Percentiles rank a stretch among this genome's conserved stretches.
Conservation (phyloP, 2,113 vertebrate species). For the Malurus melanocephalus region DNA sequence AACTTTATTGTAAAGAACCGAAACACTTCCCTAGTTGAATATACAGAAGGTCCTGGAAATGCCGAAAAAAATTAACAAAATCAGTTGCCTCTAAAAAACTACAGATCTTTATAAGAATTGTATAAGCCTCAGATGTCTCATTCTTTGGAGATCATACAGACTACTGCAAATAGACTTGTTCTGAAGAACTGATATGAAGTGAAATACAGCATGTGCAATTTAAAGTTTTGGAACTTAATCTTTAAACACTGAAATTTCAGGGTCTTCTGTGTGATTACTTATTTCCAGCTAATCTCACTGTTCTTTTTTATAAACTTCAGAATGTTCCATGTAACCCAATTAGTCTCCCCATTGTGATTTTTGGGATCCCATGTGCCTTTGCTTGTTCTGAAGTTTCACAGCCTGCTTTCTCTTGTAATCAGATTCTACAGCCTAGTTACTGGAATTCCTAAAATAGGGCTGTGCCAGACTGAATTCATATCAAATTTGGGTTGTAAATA, state of each 20-base stretch:
- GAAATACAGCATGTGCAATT: background rate
- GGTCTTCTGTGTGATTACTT: background rate
- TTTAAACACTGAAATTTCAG: background rate
- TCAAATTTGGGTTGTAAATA: background rate
- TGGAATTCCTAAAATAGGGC: background rate
- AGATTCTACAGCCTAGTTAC: background rate
- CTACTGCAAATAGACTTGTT: background rate
- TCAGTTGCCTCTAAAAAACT: background rate
- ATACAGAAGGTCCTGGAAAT: constrained; percentile 19
- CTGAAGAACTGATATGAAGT: background rate
- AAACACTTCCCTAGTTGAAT: constrained; percentile 39
- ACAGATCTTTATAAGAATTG: background rate
- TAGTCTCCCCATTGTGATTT: background rate
- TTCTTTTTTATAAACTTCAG: background rate
- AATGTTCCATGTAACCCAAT: background rate
- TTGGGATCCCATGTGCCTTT: background rate
- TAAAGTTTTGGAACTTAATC: background rate
- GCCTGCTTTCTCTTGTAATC: background rate
- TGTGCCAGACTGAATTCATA: background rate
- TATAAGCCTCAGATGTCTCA: background rate
- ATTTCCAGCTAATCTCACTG: background rate
- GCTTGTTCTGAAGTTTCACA: background rate
- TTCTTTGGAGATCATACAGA: background rate
- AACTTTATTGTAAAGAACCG: constrained; percentile 17
- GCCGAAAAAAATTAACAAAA: constrained; percentile 7